These are phyloP conservation scores for Philaethria dido DNA, from an alignment of 2,888 invertebrate genomes.

Conservation along the genomic window DNA sequence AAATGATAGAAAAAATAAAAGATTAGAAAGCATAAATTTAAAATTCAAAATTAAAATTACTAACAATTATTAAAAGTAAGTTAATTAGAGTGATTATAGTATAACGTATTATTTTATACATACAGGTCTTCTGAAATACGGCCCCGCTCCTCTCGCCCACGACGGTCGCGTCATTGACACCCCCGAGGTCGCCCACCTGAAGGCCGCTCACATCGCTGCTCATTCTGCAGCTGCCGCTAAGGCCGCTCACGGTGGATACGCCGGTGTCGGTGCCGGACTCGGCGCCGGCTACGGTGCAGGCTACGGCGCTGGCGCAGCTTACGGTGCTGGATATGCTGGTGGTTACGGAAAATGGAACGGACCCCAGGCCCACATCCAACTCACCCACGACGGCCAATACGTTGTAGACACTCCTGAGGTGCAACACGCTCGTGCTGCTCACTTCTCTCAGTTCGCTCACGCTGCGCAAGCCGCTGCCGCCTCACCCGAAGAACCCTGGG, in stretches of 20 bases:
- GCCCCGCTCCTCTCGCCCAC: conserved; percentile 78
- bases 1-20: no score
- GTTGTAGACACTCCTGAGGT: conserved; percentile 80
- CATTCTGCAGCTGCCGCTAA: conserved; percentile 69
- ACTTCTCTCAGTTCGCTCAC: conserved; percentile 71
- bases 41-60: neutral
- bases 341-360: conserved; percentile 79
- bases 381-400: conserved; percentile 80
- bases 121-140: conserved; percentile 78
- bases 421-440: conserved; percentile 76
- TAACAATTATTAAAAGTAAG: neutral
- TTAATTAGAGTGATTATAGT: neutral
- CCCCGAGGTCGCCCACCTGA: conserved; percentile 83
- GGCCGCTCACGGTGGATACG: conserved; percentile 55
- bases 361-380: conserved; percentile 77
- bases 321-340: conserved; percentile 54
- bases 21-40: neutral
- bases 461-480: conserved; percentile 77
- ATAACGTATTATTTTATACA: conserved; percentile 7
- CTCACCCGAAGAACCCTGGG: conserved; percentile 76
- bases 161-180: conserved; percentile 81
- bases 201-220: conserved; percentile 80
- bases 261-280: conserved; percentile 52
- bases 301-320: conserved; percentile 62
- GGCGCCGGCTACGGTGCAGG: conserved; percentile 53